Evolutionary conservation across 1,140 invertebrate species (phyloP), one percentile per base, ranked within the genome.

Genomic region (Pseudomyrmex pallidus): DNA sequence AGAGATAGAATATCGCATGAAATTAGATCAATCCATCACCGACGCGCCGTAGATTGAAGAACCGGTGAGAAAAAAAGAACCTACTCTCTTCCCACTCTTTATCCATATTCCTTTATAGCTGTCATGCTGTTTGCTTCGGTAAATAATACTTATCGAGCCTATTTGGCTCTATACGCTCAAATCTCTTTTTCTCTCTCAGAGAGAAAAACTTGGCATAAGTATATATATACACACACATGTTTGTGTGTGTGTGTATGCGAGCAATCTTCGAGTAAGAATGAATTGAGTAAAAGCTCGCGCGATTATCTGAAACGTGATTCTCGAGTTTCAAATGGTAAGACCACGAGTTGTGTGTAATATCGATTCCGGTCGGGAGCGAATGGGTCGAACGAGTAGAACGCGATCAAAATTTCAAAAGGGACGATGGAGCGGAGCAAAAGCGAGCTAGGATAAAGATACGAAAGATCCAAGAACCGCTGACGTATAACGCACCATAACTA

Each of bases 401-500:
- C 52, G 74, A 83, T 76, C 52, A 66, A 83, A 63, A 76, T 80
- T 80, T 59, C 66, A 48, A 83, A 66, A 74, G 62, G n/a, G 50
- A 52, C 56, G 67, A 54, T 57, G 1, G 48, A 63, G 12, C 35
- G 54, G 17, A 56, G 50, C 13, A 13, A 20, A 56, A 46, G 48
- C 20, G 57, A 35, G 67, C 67, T 70, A n/a, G 68, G 25, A n/a
- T 50, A 44, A 74, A 70, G 64, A 64, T 57, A 70, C 64, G 76
- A 56, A 68, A 70, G 50, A 67, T 67, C 63, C 74, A 44, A n/a
- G 73, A 74, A 50, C 44, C 62, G 70, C 76, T 80, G 76, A 80
- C 76, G 66, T 80, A 72, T 80, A 80, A 72, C 66, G 76, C 76
- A 59, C 66, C 76, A 80, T 76, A 70, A 68, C 72, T 83, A 61